Conservation (phyloP, 1,140 invertebrate genomes). For the Tetramorium parvispinum region DNA sequence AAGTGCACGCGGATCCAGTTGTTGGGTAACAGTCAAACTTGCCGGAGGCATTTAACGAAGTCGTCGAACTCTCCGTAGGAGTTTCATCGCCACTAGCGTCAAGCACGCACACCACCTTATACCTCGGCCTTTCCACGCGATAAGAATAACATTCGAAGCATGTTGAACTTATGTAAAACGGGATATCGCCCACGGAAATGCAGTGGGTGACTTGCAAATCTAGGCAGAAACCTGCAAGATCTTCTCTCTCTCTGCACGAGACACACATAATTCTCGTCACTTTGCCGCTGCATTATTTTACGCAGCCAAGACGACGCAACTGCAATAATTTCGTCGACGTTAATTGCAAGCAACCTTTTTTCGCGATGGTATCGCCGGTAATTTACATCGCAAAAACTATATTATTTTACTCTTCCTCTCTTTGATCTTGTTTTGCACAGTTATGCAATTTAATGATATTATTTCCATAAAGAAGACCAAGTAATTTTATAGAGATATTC, state of each 20-base stretch:
- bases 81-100: constrained; percentile 56
- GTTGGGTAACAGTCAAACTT: constrained; percentile 66
- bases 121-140: constrained; percentile 47
- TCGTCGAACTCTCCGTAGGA: constrained; percentile 66
- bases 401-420: neutral
- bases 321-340: constrained; percentile 22
- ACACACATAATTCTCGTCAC: constrained; percentile 38
- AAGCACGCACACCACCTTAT: constrained; percentile 22
- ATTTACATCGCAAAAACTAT: constrained; percentile 11
- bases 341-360: constrained; percentile 13
- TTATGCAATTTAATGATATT: constrained; percentile 23
- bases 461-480: neutral
- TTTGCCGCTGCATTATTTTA: constrained; percentile 36
- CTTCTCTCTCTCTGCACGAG: constrained; percentile 3
- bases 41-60: constrained; percentile 66
- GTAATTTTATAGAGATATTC: constrained; percentile 4
- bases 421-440: constrained; percentile 11
- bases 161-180: constrained; percentile 66
- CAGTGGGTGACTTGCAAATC: constrained; percentile 20
- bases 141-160: constrained; percentile 66
- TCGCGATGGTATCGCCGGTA: neutral
- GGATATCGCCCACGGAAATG: constrained; percentile 63
- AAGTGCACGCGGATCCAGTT: constrained; percentile 57
- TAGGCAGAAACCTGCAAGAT: constrained; percentile 10
- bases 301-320: neutral